A percentile compares a stretch with the other conserved stretches of the same genome.
These are phyloP conservation scores for Rattus norvegicus DNA, from an alignment of 2,113 vertebrate species.

Conservation along the genomic window GRCr8 NC_086022.1:162586001-162586500, in stretches of 20 bases:
- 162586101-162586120: background rate
- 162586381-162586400: background rate
- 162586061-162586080: background rate
- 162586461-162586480: background rate
- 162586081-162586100: background rate
- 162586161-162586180: background rate
- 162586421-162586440: background rate
- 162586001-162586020: background rate
- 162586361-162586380: constrained; percentile 22
- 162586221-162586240: background rate
- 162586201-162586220: background rate
- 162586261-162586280: no score
- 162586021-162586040: background rate
- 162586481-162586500: background rate
- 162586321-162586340: background rate
- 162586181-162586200: background rate
- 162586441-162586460: background rate
- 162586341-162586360: background rate
- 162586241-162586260: background rate
- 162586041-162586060: background rate
- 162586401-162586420: background rate
- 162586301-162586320: background rate
- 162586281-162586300: no score
- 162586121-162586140: background rate
- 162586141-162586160: background rate